Evolutionary conservation across 2,113 vertebrate genomes (phyloP), one percentile per base, ranked within the genome.

Genomic region (Thamnophis sirtalis): DNA sequence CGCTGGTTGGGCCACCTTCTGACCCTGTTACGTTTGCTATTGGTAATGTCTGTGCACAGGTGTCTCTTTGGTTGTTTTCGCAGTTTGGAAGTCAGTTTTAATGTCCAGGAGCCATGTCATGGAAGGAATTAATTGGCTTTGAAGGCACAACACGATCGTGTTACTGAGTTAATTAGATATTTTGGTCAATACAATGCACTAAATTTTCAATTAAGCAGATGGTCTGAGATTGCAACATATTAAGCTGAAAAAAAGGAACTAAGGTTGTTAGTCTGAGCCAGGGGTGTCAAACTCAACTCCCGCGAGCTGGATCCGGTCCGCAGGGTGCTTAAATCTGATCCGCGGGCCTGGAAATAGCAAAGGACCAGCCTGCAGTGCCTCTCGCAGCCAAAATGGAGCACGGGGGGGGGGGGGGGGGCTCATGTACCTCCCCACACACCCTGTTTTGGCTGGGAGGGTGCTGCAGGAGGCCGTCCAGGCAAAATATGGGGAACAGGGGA

Each of bases 21-120:
- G 98, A 99, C 84, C 98, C 99, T 0, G 98, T 99, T 95, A 98
- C 98, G 43, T 98, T 99, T 93, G 98, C 98, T 56, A 99, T 99
- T n/a, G 98, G 99, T 99, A 97, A 97, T 9, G 15, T 54, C 89
- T 33, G 15, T 48, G 84, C 51, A 43, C 9, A 19, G 2, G 0
- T 63, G 6, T 3, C 33, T n/a, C 54, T 5, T 19, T 49, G 51
- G 9, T 24, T 91, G 26, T 60, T 38, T n/a, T 55, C 91, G 0
- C 33, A 90, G 19, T 33, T 7, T 91, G 33, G 58, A 55, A 33
- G 4, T n/a, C 10, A 17, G 0, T 91, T 91, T 13, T 11, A 0
- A 60, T 58, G 92, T 1, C 0, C 58, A 91, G 87, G 0, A 11
- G 33, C 3, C 11, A 43, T 38, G 63, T 22, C 1, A 10, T 11